Evolutionary conservation across 35 echinoderm and acorn worm genomes (phyloP), one percentile per base, ranked within the genome.

Genomic region (Lytechinus pictus): DNA sequence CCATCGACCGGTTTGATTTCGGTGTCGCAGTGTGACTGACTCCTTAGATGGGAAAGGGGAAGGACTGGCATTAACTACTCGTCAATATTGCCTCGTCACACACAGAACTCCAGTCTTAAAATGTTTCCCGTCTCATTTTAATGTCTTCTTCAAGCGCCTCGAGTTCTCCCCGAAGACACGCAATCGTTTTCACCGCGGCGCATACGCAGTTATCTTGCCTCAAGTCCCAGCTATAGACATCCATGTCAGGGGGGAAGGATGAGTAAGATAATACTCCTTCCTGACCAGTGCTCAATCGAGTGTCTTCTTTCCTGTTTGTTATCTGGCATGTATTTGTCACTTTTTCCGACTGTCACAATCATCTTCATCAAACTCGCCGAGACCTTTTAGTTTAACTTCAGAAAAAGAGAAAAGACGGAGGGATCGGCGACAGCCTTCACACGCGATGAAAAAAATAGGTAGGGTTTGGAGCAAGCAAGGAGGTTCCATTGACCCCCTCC

Each of bases 291-390:
- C 54, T 44, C 92, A 57, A 55, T 93, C 54, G 27, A 57, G 92
- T 93, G 92, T 93, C 92, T 93, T 93, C 92, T 93, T 93, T 93
- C 92, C 92, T 93, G 92, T 93, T 93, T 93, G 33, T 93, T 93
- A 55, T 93, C 92, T 93, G 92, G 54, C 92, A 93, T 27, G 52
- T 93, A 93, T 93, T 93, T 93, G 92, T 93, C 92, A 93, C 92
- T 93, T 93, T 93, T 93, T 93, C 92, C 92, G 92, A 93, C 92
- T 93, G 92, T 93, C 92, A 93, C 5, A 53, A 16, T 93, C 92
- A 57, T 54, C 92, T 11, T 27, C 92, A 57, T 93, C 92, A 93
- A 79, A 79, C 88, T 90, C 52, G 28, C 88, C 12, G 29, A 52
- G 88, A 90, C 88, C 8, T 13, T 90, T 10, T n/a, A 51, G 28